Evolutionary conservation across 2,888 invertebrate species (phyloP), one percentile per base, ranked within the genome.

Genomic region (Nomada lathburiana): DNA sequence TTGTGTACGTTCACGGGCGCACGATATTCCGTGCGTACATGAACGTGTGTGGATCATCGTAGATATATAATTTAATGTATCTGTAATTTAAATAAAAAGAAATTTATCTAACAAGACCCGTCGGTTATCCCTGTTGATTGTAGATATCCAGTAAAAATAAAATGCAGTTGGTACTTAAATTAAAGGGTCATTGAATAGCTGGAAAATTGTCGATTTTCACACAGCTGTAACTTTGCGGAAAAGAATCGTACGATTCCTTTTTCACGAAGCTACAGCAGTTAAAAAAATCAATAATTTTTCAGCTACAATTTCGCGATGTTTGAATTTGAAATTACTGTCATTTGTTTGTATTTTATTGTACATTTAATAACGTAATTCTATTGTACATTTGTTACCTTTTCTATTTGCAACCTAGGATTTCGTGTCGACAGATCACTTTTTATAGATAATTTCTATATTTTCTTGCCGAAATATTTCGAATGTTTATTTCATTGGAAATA

Each of bases 81-180:
- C 76, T 83, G 87, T 90, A 90, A 91, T 88, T 89, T 86, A 90
- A 90, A 91, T 91, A 90, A 90, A 89, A 86, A 82, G 65, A 86
- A 87, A 79, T 88, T 85, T 84, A 76, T 75, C 76, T 83, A 85
- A 74, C 55, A 55, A 42, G 42, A 23, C 7, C 7, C 11, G 13
- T 16, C 11, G 10, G 2, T 16, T 11, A 18, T 18, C 29, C 7
- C n/a, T 18, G 9, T 26, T 47, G 2, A 10, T 16, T 7, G 16
- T 36, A 29, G 5, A 47, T 0, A 16, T 47, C 16, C 16, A 16
- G 16, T 3, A 2, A 9, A 18, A 29, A 60, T 60, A 59, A 59
- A 7, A 5, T 36, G 36, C 7, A 7, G 7, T 0, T 5, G 29
- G 7, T 29, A 29, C 5, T 7, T 0, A 29, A 29, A 7, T 29